These are phyloP conservation scores for Bos javanicus DNA, from an alignment of 2,113 vertebrate genomes.

Conservation along the genomic window DNA sequence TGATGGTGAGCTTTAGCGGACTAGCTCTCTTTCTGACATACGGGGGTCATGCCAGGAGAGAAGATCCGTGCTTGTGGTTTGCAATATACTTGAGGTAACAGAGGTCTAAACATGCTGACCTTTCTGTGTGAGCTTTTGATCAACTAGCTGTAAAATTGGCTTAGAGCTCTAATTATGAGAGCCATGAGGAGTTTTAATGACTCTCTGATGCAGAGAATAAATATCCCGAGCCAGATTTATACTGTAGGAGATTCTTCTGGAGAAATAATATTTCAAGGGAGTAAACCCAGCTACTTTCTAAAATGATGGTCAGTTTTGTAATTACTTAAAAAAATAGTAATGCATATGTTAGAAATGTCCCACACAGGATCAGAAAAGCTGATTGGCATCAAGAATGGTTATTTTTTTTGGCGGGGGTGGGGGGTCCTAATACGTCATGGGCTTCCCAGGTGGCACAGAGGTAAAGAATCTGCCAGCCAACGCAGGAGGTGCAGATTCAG, in stretches of 20 bases:
- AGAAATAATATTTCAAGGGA: background rate
- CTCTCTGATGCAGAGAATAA: background rate
- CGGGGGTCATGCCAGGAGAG: slow-evolving; percentile 17
- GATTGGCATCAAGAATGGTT: background rate
- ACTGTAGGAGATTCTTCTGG: background rate
- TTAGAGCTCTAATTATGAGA: slow-evolving; percentile 28
- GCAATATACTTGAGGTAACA: background rate
- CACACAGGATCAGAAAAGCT: background rate
- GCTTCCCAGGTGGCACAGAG: background rate
- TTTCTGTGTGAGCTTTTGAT: background rate
- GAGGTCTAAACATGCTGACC: slow-evolving; percentile 31
- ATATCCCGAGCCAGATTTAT: background rate
- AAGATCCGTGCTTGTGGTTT: background rate
- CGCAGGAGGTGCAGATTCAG: background rate
- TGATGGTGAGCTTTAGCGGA: background rate
- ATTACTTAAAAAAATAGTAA: background rate
- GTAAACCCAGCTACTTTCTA: background rate
- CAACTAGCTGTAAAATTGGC: background rate
- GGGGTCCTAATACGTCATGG: background rate
- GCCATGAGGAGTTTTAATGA: background rate
- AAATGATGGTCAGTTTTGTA: background rate
- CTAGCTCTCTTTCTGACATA: background rate
- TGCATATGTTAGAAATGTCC: background rate
- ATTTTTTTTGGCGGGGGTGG: fast-evolving
- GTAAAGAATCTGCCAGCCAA: background rate